Evolutionary conservation across 2,113 vertebrate species (phyloP).

Genomic region (Cyprinodon variegatus): DNA sequence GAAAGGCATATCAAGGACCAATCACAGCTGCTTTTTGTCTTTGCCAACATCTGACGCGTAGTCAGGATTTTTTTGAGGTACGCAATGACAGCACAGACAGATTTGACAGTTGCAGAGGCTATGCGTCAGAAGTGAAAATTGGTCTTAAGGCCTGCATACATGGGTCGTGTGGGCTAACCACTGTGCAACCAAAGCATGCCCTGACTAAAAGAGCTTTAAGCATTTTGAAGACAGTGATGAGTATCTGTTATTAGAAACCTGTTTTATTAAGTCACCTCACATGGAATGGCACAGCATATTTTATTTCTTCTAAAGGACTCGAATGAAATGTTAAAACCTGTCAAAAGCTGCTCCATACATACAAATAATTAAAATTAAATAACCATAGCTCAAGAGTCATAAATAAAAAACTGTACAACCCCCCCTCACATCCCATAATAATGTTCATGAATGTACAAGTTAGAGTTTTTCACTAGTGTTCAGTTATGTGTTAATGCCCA

Average conservation of each 20-base stretch:
- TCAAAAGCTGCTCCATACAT: constrained; percentile 88
- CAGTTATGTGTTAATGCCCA: constrained; percentile 35
- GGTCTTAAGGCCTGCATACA: too few species aligned
- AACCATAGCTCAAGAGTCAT: constrained; percentile 84
- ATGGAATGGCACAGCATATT: constrained; percentile 81
- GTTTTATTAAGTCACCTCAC: constrained; percentile 80
- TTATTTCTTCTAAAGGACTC: constrained; percentile 81
- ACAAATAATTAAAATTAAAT: constrained; percentile 97
- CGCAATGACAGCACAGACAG: too few species aligned
- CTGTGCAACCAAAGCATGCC: too few species aligned
- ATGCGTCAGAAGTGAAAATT: too few species aligned
- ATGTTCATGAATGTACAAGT: constrained; percentile 63
- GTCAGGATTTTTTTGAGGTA: too few species aligned
- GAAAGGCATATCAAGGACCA: too few species aligned
- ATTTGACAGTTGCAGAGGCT: too few species aligned
- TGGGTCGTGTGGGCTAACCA: too few species aligned
- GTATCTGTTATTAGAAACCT: constrained; percentile 55
- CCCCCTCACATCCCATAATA: constrained; percentile 32
- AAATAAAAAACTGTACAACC: constrained; percentile 85
- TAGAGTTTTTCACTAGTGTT: constrained; percentile 77
- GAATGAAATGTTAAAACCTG: constrained; percentile 85
- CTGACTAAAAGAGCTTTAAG: not conserved
- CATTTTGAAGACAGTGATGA: not conserved
- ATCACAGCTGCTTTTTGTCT: too few species aligned
- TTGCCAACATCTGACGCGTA: too few species aligned